Evolutionary conservation across 2,888 invertebrate genomes (phyloP), one percentile per base, ranked within the genome.

Genomic region (Trichogramma dendrolimi): DNA sequence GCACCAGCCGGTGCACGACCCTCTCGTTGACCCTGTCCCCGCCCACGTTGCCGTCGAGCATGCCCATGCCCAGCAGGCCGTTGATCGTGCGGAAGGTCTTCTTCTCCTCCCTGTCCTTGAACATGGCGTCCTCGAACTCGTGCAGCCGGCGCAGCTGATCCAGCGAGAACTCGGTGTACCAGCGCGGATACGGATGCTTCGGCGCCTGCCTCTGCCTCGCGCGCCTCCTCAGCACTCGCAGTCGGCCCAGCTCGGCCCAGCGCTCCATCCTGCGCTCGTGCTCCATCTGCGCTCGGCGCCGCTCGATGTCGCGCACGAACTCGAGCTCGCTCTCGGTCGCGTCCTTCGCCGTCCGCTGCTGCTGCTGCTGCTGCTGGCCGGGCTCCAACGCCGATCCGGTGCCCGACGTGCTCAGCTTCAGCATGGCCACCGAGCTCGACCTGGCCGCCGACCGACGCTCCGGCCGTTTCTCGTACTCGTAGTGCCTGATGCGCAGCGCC

Each of bases 161-260:
- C 46, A 69, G 67, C 1, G 75, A 75, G 57, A 72, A 67, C 55
- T 74, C 75, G 58, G 72, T 71, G 51, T 73, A 75, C 75, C 75
- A 75, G 46, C 66, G 66, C 5, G 75, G 75, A 27, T 44, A 44
- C 5, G 6, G 48, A 7, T 58, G 53, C 5, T 49, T 51, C 48
- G 59, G 40, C 3, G 38, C 48, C 47, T 56, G 46, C 1, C 7
- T 48, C 11, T 6, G 1, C 44, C 38, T 51, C 8, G 51, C 6
- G 4, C 7, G 8, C 39, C 10, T 58, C 65, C 8, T 43, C 7
- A 49, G 27, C 39, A 43, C 38, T 53, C 44, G 1, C 27, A 2
- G 2, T 2, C 27, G 1, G 2, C 55, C 65, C 4, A 62, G 55
- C 1, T 3, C 43, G 7, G 60, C 65, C 60, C 57, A 61, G 8